Evolutionary conservation across 1,140 invertebrate species (phyloP), one percentile per base, ranked within the genome.

Genomic region (Zaprionus taronus): DNA sequence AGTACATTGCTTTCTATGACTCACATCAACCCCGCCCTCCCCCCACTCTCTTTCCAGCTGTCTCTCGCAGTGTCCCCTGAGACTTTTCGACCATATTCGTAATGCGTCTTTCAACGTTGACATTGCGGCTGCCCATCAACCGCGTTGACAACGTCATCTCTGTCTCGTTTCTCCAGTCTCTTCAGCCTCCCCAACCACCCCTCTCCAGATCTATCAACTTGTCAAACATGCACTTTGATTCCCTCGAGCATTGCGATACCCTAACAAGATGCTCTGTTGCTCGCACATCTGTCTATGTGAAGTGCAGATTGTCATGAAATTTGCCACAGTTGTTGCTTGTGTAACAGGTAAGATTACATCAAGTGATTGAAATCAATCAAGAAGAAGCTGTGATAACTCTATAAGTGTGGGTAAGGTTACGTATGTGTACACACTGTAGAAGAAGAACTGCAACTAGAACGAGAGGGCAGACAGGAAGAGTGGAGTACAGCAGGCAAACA

Each of bases 31-130:
- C 17, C 24, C 51, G 4, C 7, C 9, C 6, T n/a, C 9, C 56
- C n/a, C 9, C 9, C 47, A 5, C 47, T 14, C 47, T 31, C 20
- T 55, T 34, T 31, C 17, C 4, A 53, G 53, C 55, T 41, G 28
- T 53, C 34, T 36, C 51, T 34, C 12, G 31, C n/a, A 36, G 38
- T 68, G 51, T 84, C 84, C 83, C 80, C 64, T 53, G 83, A 79
- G 83, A 73, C 81, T 63, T 69, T 56, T 44, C 49, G 53, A 78
- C 67, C 80, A 83, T 83, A 80, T 77, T 72, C 73, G 79, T 83
- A 83, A 86, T 87, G 83, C 77, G 85, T 78, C 80, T 87, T 78
- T 83, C 83, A 89, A 67, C 77, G 47, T 65, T 74, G 53, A 64
- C 60, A 41, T 75, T 58, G 60, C 34, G 64, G 64, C 44, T 22